These are phyloP conservation scores for Megamerina dolium DNA, from an alignment of 2,888 invertebrate species.

Conservation along the genomic window DNA sequence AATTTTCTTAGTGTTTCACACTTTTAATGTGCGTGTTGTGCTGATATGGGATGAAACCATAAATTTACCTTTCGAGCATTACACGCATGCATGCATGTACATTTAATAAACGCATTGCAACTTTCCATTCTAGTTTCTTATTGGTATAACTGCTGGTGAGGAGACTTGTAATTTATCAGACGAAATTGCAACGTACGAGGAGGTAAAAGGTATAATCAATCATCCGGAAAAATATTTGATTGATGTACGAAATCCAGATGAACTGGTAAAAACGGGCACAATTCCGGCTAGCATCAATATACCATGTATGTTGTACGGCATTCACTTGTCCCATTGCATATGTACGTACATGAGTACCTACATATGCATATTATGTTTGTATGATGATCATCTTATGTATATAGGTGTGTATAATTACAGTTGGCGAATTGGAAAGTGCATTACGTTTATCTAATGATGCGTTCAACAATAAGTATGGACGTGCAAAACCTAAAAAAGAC, in stretches of 20 bases:
- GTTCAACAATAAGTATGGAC: slow-evolving; percentile 40
- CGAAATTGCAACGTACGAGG: slow-evolving; percentile 37
- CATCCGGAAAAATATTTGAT: slow-evolving; percentile 54
- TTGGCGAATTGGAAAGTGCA: no score
- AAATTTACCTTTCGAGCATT: no score
- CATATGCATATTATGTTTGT: no score
- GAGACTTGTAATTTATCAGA: neutral
- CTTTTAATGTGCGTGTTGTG: no score
- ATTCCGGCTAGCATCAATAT: slow-evolving; percentile 68
- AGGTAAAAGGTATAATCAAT: slow-evolving; percentile 49
- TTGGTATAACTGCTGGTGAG: no score
- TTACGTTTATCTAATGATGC: no score
- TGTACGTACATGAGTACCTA: no score
- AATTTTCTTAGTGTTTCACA: no score
- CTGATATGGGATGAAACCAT: no score
- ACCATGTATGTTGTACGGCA: slow-evolving; percentile 58
- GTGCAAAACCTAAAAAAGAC: slow-evolving; percentile 54
- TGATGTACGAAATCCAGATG: slow-evolving; percentile 66
- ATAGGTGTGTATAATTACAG: slow-evolving; percentile 16
- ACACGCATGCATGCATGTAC: no score
- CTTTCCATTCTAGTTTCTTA: no score
- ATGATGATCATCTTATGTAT: neutral
- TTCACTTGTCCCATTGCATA: neutral
- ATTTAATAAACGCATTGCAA: no score
- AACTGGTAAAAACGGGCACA: slow-evolving; percentile 62